Conservation (phyloP, 2,113 vertebrate species). For the Piliocolobus tephrosceles region DNA sequence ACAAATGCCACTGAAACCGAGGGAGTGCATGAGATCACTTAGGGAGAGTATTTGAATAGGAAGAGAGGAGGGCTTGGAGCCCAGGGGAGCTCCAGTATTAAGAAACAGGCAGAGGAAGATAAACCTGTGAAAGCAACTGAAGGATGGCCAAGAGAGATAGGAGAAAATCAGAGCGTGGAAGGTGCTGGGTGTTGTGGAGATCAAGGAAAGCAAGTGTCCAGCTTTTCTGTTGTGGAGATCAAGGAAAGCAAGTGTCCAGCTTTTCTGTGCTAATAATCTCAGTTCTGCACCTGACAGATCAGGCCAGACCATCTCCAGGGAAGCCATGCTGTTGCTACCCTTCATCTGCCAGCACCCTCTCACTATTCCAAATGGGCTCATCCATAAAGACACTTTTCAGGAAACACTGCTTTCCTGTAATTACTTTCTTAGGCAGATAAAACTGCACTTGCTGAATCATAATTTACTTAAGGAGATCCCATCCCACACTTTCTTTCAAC, state of each 20-base stretch:
- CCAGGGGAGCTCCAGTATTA: not conserved
- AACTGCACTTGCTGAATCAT: conserved; percentile 29
- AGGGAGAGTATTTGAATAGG: not conserved
- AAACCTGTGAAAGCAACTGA: not conserved
- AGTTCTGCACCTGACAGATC: not conserved
- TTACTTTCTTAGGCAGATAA: conserved; percentile 62
- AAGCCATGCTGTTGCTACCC: not conserved
- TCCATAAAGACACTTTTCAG: conserved; percentile 60
- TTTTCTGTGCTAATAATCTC: not conserved
- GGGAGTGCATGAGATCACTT: not conserved
- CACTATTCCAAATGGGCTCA: conserved; percentile 44
- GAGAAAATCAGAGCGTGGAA: not conserved
- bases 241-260: not conserved
- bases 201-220: not conserved
- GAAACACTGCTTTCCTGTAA: conserved; percentile 60
- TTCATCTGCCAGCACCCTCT: not conserved
- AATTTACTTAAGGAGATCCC: conserved; percentile 36
- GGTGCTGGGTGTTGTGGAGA: not conserved
- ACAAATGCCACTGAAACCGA: not conserved
- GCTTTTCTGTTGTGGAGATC: not conserved
- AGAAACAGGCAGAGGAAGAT: not conserved
- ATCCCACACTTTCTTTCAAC: conserved; percentile 25
- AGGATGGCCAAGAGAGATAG: not conserved
- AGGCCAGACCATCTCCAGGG: not conserved
- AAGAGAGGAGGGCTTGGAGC: not conserved